phyloP scores from a whole-genome alignment of 2,113 vertebrate genomes.

The Pseudolaguvia tuberculata region DNA sequence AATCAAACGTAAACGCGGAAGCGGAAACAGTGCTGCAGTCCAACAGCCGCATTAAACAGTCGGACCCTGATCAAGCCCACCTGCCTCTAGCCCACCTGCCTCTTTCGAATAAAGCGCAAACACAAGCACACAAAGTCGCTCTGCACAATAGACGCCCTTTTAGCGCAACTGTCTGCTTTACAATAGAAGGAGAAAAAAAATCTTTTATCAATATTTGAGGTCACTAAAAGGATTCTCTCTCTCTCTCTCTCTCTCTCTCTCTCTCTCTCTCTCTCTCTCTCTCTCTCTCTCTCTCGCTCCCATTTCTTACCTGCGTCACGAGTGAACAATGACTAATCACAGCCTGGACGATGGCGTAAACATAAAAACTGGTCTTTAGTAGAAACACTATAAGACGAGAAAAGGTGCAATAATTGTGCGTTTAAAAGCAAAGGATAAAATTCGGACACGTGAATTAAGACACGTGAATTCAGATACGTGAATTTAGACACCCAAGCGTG shows the following conservation, averaged over 20 bases:
- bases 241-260: constrained; percentile 11
- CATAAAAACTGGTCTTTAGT: not conserved
- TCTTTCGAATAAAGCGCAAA: constrained; percentile 23
- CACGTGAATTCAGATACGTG: too few relatives aligned
- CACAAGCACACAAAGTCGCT: not conserved
- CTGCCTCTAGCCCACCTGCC: constrained; percentile 39
- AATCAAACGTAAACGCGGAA: constrained; percentile 36
- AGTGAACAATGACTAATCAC: constrained; percentile 13
- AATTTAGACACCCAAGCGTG: too few relatives aligned
- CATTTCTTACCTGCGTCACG: not conserved
- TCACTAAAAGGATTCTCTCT: not conserved
- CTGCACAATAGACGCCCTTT: not conserved
- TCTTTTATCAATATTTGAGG: constrained; percentile 8
- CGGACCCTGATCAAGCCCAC: constrained; percentile 47
- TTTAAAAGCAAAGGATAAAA: not conserved
- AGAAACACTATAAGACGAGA: not conserved
- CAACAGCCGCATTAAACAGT: constrained; percentile 47
- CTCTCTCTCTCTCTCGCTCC: too few relatives aligned
- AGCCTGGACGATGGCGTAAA: not conserved
- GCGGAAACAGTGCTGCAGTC: constrained; percentile 48
- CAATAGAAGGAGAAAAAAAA: not conserved
- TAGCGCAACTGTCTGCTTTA: constrained; percentile 4
- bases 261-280: not conserved
- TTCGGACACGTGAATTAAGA: not conserved
- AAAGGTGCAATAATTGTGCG: not conserved